Evolutionary conservation across 2,797 vertebrate genomes (phyloP).

Genomic region (Lagodon rhomboides): DNA sequence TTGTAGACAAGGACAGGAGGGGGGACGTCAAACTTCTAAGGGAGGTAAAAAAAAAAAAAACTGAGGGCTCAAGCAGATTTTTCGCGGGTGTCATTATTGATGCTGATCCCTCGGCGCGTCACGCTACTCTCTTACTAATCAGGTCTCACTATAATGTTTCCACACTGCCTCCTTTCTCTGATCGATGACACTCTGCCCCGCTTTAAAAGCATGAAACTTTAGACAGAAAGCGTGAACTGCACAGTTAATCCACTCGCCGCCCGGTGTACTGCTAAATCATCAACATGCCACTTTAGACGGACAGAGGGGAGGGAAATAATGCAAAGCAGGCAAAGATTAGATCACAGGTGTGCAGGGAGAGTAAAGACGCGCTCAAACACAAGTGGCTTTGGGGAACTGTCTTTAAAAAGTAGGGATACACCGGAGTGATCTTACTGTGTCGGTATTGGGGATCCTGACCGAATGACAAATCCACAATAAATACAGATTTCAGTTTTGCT

Average conservation of each 20-base stretch:
- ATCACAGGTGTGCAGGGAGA: conserved; percentile 17
- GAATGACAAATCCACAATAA: conserved; percentile 10
- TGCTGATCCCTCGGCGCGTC: conserved; percentile 62
- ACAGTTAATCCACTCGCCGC: conserved; percentile 64
- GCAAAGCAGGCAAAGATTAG: conserved; percentile 21
- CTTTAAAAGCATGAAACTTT: conserved; percentile 58
- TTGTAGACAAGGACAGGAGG: conserved; percentile 52
- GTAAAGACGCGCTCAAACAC: conserved; percentile 15
- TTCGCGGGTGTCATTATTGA: conserved; percentile 66
- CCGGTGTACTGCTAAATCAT: conserved; percentile 60
- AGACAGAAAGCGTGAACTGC: conserved; percentile 62
- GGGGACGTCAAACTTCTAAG: conserved; percentile 46
- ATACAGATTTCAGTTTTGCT: neutral
- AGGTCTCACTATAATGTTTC: conserved; percentile 67
- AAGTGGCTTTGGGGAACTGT: neutral
- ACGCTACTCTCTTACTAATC: conserved; percentile 68
- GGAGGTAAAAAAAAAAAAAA: conserved; percentile 35
- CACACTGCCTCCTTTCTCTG: conserved; percentile 54
- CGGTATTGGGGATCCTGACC: conserved; percentile 6
- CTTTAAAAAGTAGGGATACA: conserved; percentile 8
- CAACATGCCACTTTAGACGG: conserved; percentile 44
- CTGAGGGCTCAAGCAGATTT: conserved; percentile 52
- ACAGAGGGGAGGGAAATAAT: conserved; percentile 7
- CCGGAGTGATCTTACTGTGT: neutral
- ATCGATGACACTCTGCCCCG: conserved; percentile 71